Evolutionary conservation across 2,113 vertebrate species (phyloP), one percentile per base, ranked within the genome.

Genomic region (Scytalopus superciliaris): DNA sequence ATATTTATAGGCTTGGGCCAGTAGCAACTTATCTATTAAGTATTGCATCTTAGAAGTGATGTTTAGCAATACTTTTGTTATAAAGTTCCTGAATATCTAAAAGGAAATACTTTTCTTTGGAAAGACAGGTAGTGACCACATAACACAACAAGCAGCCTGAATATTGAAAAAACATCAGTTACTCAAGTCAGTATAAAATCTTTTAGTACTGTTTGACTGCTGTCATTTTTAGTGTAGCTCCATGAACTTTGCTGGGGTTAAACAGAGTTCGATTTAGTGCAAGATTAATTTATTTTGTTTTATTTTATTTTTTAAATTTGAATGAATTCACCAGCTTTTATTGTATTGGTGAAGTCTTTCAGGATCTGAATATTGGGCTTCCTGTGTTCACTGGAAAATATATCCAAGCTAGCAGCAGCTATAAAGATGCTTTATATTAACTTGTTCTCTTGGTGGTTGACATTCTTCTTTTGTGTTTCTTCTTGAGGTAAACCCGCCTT

Each of bases 401-500:
- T 42, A n/a, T 23, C 21, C 37, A 37, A 1, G 1, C 31, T 68
- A 83, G 7, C 55, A 68, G 24, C 33, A 77, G 14, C 44, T 88
- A 11, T 80, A 49, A 80, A 67, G 33, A 28, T 57, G 18, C 24
- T 85, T 73, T 90, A 25, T 72, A 39, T 82, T 87, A 50, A 35
- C 45, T 79, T 55, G 14, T 69, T 69, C 39, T 69, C 6, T 82
- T 87, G 28, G 31, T 78, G 40, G 24, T 7, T 96, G 18, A 83
- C 53, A 3, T 75, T 72, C 25, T 90, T 82, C 39, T 90, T 60
- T 57, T 94, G 39, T 79, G 39, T 62, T 85, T 83, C 19, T 88
- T 87, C 25, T 69, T 52, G 83, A 99, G 99, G 99, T 99, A 67
- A 99, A 99, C 92, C 99, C 99, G 6, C 99, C 99, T 7, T 99